phyloP scores from a whole-genome alignment of 1,140 invertebrate genomes.

The Pemphigus obesinymphae region DNA sequence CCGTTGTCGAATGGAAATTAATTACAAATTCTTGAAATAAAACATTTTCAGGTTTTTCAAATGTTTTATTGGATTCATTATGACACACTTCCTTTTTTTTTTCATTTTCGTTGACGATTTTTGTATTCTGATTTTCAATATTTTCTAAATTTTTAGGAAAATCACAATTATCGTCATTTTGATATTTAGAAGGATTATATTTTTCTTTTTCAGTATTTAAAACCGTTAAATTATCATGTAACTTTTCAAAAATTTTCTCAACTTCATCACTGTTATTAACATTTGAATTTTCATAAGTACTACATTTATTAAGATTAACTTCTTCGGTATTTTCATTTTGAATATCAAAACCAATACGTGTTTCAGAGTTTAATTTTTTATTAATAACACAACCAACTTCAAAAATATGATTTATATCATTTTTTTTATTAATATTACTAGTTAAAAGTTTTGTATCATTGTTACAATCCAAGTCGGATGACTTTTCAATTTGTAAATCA shows the following conservation, averaged over 20 bases:
- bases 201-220: not conserved
- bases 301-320: not conserved
- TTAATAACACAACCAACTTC: not conserved
- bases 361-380: not conserved
- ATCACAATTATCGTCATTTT: not conserved
- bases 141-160: not conserved
- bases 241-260: constrained; percentile 8
- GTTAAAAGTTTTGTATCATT: not conserved
- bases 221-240: not conserved
- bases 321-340: not conserved
- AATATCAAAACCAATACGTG: too few relatives aligned
- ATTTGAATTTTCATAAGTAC: not conserved
- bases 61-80: not conserved
- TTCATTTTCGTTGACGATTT: not conserved
- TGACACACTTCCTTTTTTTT: too few relatives aligned
- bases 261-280: not conserved
- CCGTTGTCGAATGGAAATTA: not conserved
- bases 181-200: not conserved
- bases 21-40: not conserved
- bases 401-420: not conserved
- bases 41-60: not conserved
- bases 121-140: not conserved
- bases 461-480: not conserved
- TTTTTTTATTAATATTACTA: not conserved
- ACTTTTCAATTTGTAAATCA: not conserved